Percentiles rank a stretch among this genome's conserved stretches.
phyloP scores from a whole-genome alignment of 2,113 vertebrate genomes.

The Pithys albifrons region DNA sequence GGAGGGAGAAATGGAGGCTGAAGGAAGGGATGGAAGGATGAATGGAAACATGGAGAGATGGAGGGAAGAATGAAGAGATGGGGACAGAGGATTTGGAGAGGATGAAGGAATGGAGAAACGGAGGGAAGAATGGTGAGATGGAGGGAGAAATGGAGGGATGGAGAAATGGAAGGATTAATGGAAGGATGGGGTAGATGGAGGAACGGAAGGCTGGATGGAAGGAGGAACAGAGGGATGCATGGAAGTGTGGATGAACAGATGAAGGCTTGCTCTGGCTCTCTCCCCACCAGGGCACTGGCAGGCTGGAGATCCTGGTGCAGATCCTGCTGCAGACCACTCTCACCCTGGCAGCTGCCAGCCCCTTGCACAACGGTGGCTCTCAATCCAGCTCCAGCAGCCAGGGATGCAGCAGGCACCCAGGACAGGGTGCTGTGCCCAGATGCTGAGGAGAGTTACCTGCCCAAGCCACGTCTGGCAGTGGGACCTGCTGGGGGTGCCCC shows the following conservation, averaged over 20 bases:
- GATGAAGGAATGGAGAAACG: not conserved
- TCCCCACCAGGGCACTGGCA: not conserved
- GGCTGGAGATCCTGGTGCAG: not conserved
- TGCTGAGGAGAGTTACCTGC: not conserved
- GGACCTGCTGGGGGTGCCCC: not conserved
- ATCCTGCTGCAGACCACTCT: not conserved
- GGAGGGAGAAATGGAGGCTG: not conserved
- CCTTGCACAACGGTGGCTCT: accelerated
- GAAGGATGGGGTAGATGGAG: not conserved
- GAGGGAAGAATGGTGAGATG: not conserved
- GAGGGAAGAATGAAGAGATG: not conserved
- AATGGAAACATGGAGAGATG: not conserved
- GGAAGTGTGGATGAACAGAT: not conserved
- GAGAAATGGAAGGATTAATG: not conserved
- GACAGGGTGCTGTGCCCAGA: not conserved
- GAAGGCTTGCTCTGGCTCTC: not conserved
- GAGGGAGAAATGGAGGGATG: not conserved
- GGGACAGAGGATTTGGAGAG: not conserved
- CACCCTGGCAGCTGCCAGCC: not conserved
- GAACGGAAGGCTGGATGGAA: not conserved
- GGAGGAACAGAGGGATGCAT: no score
- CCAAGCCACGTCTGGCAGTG: not conserved
- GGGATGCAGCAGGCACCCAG: not conserved
- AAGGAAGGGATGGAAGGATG: not conserved
- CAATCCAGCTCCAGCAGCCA: accelerated